Percentiles rank a stretch among this genome's conserved stretches.
phyloP scores from a whole-genome alignment of 2,113 vertebrate species.

The Callipepla squamata region DNA sequence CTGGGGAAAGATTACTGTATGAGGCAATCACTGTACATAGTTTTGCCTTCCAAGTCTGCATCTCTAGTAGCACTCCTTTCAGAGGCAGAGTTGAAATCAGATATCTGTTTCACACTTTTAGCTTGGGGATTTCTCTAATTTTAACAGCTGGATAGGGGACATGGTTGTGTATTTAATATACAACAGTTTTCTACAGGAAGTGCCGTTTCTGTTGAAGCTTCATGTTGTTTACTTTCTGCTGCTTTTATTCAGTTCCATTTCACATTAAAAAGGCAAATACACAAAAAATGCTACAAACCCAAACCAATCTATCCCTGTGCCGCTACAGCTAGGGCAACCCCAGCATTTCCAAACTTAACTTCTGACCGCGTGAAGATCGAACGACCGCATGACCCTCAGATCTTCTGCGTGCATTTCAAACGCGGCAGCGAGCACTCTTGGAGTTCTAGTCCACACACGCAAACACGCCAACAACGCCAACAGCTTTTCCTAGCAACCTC shows the following conservation, averaged over 20 bases:
- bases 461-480: not conserved
- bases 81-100: not conserved
- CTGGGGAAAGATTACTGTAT: not conserved
- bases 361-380: not conserved
- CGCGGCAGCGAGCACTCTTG: not conserved
- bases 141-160: not conserved
- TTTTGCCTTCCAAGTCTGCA: not conserved
- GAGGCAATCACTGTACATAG: not conserved
- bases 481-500: not conserved
- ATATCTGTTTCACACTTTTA: not conserved
- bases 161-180: not conserved
- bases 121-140: not conserved
- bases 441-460: fast-evolving
- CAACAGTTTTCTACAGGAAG: not conserved
- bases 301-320: not conserved
- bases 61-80: not conserved
- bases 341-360: not conserved
- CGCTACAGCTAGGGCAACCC: not conserved
- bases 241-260: not conserved
- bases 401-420: not conserved
- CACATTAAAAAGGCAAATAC: not conserved
- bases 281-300: not conserved
- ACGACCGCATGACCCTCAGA: not conserved
- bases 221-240: not conserved
- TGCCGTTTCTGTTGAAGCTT: fast-evolving